Conservation (phyloP, 2,888 invertebrate species). For the Allophyes oxyacanthae region DNA sequence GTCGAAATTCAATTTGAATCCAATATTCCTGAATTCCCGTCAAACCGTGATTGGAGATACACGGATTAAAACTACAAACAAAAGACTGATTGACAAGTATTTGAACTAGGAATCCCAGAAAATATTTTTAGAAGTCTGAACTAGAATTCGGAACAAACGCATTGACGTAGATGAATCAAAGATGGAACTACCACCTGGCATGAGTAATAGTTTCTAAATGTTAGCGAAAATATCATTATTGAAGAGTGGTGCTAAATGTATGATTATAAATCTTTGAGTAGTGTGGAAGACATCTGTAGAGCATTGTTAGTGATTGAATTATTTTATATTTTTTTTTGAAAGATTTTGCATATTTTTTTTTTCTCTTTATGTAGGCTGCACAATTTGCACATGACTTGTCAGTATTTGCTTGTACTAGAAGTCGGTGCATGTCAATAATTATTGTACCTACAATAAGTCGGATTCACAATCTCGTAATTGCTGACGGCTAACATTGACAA, state of each 20-base stretch:
- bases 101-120: constrained; percentile 10
- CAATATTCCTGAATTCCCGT: not conserved
- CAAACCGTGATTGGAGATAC: not conserved
- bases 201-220: constrained; percentile 14
- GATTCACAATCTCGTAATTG: too few relatives aligned
- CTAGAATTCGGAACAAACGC: constrained; percentile 13
- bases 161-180: constrained; percentile 1
- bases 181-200: constrained; percentile 18
- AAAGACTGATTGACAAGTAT: constrained; percentile 2
- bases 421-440: too few relatives aligned
- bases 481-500: too few relatives aligned
- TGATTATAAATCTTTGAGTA: not conserved
- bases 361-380: too few relatives aligned
- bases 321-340: too few relatives aligned
- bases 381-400: too few relatives aligned
- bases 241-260: not conserved
- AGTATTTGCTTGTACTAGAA: too few relatives aligned
- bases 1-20: not conserved
- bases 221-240: constrained; percentile 16
- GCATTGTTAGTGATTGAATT: too few relatives aligned
- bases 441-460: too few relatives aligned
- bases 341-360: too few relatives aligned
- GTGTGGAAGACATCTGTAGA: too few relatives aligned
- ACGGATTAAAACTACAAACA: constrained; percentile 3
- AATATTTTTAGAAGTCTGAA: constrained; percentile 4